Evolutionary conservation across 2,888 invertebrate genomes (phyloP), one percentile per base, ranked within the genome.

Genomic region (Drosophila glabriapex): DNA sequence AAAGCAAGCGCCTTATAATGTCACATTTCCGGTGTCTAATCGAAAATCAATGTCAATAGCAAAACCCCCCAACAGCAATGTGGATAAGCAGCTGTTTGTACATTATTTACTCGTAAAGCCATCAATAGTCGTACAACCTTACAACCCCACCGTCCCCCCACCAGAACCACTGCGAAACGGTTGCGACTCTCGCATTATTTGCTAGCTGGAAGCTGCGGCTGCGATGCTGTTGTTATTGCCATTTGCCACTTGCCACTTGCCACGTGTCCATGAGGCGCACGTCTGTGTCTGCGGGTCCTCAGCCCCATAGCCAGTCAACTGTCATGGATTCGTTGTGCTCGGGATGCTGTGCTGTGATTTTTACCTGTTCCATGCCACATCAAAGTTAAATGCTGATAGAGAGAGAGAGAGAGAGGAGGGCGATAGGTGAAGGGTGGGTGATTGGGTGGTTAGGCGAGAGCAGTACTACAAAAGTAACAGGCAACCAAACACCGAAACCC

Each of bases 11-110:
- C 29, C 65, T 65, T 52, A 67, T 67, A 69, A 70, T 80, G 74
- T 78, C 83, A 80, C 78, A 82, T 82, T 81, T 82, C 80, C 78
- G 78, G 63, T 74, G 64, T 75, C 78, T 85, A 87, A 90, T 85
- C 87, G 90, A 90, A 90, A 90, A 85, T 87, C 87, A 87, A 90
- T 90, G 87, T 76, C 85, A 85, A 69, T 76, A 70, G 59, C 63
- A 72, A 55, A 55, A 9, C 29, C 37, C 10, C 7, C 19, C 29
- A 22, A 22, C 52, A 16, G 53, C 22, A 68, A 67, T 70, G 77
- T 65, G 90, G 80, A 85, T 88, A 88, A 87, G 90, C 90, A 87
- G 87, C 83, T 87, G 90, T 90, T 87, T 90, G 89, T 90, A 88
- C 89, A 87, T 87, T 87, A 88, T 87, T 87, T 90, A 87, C 87